Evolutionary conservation across 2,888 invertebrate genomes (phyloP), one percentile per base, ranked within the genome.

Genomic region (Ernsta delagoae): DNA sequence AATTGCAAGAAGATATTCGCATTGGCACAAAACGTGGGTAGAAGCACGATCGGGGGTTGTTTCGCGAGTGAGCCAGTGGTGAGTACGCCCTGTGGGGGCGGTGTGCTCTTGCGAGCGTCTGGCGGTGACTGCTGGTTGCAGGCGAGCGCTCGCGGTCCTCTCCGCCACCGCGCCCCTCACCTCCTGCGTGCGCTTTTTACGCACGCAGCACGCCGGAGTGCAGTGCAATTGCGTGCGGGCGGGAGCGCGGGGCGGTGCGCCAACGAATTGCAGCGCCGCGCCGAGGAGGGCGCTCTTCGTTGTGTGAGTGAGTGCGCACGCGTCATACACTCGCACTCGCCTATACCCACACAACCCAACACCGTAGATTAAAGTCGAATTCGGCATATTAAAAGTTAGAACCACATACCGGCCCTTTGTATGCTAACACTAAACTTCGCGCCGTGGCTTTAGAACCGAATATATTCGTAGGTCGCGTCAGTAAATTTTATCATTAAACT

Each of bases 121-220:
- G 85, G 81, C 88, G 81, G 81, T 83, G 91, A 93, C 92, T 93
- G 92, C 77, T 78, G 79, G 81, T 72, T 81, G 83, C 83, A 82
- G 80, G 78, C 79, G 77, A 79, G 79, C 84, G 83, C 81, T 83
- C 80, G 83, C 80, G 77, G 81, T 82, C 83, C 76, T 81, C 82
- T 83, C 79, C 81, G 75, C n/a, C n/a, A n/a, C 80, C 80, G 77
- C 82, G 77, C 87, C 87, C 86, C 88, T 83, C 89, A 70, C 87
- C 84, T 87, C 88, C 86, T 85, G 89, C 90, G 89, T 93, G 93
- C 93, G 93, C 92, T 92, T 92, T 92, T 92, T 92, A 92, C 92
- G 92, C 92, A 91, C 88, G 86, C 86, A 86, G 83, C 85, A 85
- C 85, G 83, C 83, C 82, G 83, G 83, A 90, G 90, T 90, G 92